phyloP scores from a whole-genome alignment of 1,140 invertebrate genomes.

The Drosophila ironensis region DNA sequence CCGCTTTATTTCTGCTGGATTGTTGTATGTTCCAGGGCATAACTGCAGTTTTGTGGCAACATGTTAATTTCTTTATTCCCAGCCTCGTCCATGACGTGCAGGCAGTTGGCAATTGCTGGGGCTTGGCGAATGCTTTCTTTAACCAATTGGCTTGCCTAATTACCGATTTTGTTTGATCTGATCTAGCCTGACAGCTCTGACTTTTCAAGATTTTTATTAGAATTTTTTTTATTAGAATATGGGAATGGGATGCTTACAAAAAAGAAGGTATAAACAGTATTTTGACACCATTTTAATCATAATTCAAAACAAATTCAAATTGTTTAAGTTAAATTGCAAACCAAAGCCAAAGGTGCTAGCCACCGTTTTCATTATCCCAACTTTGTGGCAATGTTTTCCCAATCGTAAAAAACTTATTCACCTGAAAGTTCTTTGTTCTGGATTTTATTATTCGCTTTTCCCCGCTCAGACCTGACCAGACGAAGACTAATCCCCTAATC shows the following conservation, averaged over 20 bases:
- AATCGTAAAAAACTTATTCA: conserved; percentile 3
- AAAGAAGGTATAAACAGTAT: too few species aligned
- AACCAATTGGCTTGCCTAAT: conserved; percentile 11
- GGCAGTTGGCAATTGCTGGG: conserved; percentile 1
- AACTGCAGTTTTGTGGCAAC: conserved; percentile 74
- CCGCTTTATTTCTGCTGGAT: conserved; percentile 15
- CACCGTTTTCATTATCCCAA: too few species aligned
- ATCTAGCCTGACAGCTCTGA: conserved; percentile 14
- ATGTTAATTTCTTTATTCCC: conserved; percentile 75
- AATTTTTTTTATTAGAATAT: too few species aligned
- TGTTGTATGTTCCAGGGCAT: conserved; percentile 56
- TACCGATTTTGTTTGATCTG: too few species aligned
- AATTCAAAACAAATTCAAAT: too few species aligned
- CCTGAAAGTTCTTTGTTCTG: conserved; percentile 11
- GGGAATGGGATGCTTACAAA: too few species aligned
- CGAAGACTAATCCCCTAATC: conserved; percentile 25
- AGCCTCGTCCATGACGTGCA: conserved; percentile 19
- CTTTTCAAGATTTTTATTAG: too few species aligned
- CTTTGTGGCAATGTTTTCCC: neutral
- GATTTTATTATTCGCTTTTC: conserved; percentile 21
- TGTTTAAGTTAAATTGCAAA: too few species aligned
- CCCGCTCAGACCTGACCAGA: conserved; percentile 18
- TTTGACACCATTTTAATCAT: too few species aligned
- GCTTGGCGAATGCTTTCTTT: conserved; percentile 16
- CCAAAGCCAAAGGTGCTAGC: too few species aligned